A percentile compares a stretch with the other conserved stretches of the same genome.
phyloP scores from a whole-genome alignment of 2,888 invertebrate genomes.

The Monoplex corrugatus region DNA sequence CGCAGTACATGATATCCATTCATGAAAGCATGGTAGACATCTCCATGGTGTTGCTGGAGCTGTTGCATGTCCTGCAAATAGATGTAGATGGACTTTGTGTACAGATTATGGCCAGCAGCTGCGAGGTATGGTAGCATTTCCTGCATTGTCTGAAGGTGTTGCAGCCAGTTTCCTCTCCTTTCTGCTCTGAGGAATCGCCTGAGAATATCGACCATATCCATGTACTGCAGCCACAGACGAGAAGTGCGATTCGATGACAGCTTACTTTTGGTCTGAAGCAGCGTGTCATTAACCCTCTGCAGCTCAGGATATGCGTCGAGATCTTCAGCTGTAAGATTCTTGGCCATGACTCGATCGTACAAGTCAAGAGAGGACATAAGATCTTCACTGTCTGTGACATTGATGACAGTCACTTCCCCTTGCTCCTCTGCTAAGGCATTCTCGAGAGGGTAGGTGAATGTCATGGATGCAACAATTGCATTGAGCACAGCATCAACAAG shows the following conservation, averaged over 20 bases:
- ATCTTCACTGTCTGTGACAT: no score
- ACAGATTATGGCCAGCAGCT: not conserved
- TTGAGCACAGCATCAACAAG: not conserved
- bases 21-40: not conserved
- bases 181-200: not conserved
- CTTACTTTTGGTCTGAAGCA: not conserved
- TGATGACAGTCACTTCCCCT: no score
- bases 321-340: not conserved
- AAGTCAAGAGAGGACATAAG: not conserved
- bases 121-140: not conserved
- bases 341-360: not conserved
- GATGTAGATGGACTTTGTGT: not conserved
- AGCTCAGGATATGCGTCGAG: not conserved
- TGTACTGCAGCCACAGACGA: not conserved
- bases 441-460: not conserved
- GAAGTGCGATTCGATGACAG: not conserved
- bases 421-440: no score
- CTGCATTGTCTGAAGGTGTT: not conserved
- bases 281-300: not conserved
- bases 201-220: conserved; percentile 6
- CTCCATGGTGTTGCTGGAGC: not conserved
- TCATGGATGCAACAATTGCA: not conserved
- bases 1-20: conserved; percentile 55
- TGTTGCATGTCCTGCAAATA: no score
- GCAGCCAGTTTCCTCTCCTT: not conserved